phyloP scores from a whole-genome alignment of 2,888 invertebrate genomes.

The Scelioninae gen. 2 region DNA sequence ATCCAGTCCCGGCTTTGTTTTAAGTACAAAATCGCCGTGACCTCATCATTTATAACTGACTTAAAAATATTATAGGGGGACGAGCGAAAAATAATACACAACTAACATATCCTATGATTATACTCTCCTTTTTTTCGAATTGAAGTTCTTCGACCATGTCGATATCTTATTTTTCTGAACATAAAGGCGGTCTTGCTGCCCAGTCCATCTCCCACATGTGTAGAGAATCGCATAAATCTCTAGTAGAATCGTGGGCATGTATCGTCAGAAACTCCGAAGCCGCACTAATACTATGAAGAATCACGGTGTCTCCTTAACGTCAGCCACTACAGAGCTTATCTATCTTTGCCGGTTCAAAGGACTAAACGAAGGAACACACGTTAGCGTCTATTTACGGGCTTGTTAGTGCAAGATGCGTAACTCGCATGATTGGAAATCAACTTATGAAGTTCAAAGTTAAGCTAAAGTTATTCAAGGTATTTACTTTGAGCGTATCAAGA shows the following conservation, averaged over 20 bases:
- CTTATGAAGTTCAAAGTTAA: slow-evolving; percentile 30
- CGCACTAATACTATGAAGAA: slow-evolving; percentile 53
- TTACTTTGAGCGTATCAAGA: background rate
- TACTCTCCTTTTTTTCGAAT: slow-evolving; percentile 15
- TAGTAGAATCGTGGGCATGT: slow-evolving; percentile 44
- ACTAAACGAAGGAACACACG: slow-evolving; percentile 61
- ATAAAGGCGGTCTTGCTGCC: slow-evolving; percentile 26
- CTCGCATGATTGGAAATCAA: slow-evolving; percentile 61
- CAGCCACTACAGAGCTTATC: slow-evolving; percentile 54
- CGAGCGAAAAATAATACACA: slow-evolving; percentile 9
- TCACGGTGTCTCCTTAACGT: slow-evolving; percentile 51
- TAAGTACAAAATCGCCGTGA: too few relatives aligned
- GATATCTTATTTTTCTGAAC: slow-evolving; percentile 37
- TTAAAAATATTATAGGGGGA: slow-evolving; percentile 12
- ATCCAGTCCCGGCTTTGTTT: too few relatives aligned
- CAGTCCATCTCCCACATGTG: slow-evolving; percentile 36
- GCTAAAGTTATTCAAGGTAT: background rate
- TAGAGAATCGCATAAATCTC: slow-evolving; percentile 46
- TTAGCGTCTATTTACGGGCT: slow-evolving; percentile 61
- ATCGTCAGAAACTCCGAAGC: slow-evolving; percentile 46
- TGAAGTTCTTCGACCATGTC: slow-evolving; percentile 25
- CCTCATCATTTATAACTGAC: slow-evolving; percentile 4
- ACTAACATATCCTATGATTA: slow-evolving; percentile 27
- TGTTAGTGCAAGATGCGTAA: slow-evolving; percentile 60
- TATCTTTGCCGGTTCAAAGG: slow-evolving; percentile 55